Percentiles rank a stretch among this genome's conserved stretches.
Conservation (phyloP, 2,797 vertebrate species). For the Phaenicophaeus curvirostris region DNA sequence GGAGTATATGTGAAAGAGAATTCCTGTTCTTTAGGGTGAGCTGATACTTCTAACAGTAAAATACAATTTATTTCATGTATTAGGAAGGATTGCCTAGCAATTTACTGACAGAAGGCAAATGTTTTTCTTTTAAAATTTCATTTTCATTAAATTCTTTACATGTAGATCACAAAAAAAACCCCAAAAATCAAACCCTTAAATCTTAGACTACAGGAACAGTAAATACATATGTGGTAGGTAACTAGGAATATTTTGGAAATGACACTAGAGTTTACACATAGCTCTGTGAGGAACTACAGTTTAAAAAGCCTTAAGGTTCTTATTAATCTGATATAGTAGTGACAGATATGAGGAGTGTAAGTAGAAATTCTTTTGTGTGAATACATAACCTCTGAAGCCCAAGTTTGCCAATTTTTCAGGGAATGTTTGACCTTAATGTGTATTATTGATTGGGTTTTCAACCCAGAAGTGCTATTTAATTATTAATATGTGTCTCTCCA, state of each 20-base stretch:
- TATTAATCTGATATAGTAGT: background rate
- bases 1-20: background rate
- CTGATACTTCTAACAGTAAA: background rate
- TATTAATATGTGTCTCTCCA: background rate
- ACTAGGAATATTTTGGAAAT: background rate
- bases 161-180: background rate
- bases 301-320: background rate
- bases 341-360: background rate
- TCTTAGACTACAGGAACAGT: background rate
- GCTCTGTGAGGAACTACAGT: background rate
- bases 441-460: background rate
- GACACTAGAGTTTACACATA: background rate
- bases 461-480: background rate
- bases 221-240: background rate
- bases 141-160: background rate
- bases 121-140: background rate
- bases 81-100: background rate
- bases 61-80: background rate
- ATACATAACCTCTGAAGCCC: background rate
- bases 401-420: background rate
- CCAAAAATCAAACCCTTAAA: background rate
- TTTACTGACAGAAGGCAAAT: background rate
- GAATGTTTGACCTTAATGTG: background rate
- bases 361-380: background rate
- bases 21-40: background rate